phyloP scores from a whole-genome alignment of 2,113 vertebrate species.

The Eleginops maclovinus region DNA sequence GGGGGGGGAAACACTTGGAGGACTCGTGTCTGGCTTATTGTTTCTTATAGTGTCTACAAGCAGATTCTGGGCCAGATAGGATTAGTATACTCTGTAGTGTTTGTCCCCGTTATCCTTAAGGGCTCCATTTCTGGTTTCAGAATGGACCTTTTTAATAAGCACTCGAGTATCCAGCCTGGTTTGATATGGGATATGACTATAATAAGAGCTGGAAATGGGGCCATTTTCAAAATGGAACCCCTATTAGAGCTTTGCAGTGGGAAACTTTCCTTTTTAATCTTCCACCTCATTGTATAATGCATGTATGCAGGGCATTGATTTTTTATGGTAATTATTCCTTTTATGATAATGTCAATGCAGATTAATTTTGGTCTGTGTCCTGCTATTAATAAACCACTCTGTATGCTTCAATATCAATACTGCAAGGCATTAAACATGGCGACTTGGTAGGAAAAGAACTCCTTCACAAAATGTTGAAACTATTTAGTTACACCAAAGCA shows the following conservation, averaged over 20 bases:
- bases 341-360: slow-evolving; percentile 29
- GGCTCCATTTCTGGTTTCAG: slow-evolving; percentile 60
- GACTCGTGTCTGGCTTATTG: slow-evolving; percentile 72
- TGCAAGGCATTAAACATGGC: background rate
- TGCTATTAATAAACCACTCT: slow-evolving; percentile 52
- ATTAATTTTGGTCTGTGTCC: slow-evolving; percentile 38
- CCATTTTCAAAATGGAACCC: slow-evolving; percentile 52
- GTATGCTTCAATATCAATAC: slow-evolving; percentile 9
- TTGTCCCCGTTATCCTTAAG: slow-evolving; percentile 43
- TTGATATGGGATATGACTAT: slow-evolving; percentile 42
- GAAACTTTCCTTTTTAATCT: slow-evolving; percentile 57
- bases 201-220: slow-evolving; percentile 58
- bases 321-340: slow-evolving; percentile 47
- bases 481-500: background rate
- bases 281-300: slow-evolving; percentile 37
- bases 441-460: background rate
- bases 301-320: slow-evolving; percentile 52
- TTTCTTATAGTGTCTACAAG: slow-evolving; percentile 71
- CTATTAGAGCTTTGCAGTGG: slow-evolving; percentile 47
- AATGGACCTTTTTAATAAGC: slow-evolving; percentile 62
- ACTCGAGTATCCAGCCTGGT: slow-evolving; percentile 43
- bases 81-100: slow-evolving; percentile 46
- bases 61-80: slow-evolving; percentile 52
- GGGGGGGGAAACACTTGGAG: slow-evolving; percentile 63
- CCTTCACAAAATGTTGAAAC: background rate